Evolutionary conservation across 2,888 invertebrate genomes (phyloP).

Genomic region (Cotesia congregata): DNA sequence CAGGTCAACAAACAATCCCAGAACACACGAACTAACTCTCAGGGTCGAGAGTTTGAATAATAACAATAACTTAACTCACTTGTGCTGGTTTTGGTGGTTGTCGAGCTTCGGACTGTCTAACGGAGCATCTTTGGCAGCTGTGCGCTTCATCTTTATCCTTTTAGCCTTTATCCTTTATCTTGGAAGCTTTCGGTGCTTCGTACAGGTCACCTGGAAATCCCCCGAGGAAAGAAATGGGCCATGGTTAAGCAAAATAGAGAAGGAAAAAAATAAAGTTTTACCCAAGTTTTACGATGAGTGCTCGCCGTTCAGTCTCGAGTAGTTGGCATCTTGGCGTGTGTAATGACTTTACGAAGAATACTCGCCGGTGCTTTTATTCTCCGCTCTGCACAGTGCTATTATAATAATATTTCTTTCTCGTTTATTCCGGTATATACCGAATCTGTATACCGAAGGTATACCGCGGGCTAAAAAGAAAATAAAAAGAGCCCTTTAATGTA

Average conservation of each 20-base stretch:
- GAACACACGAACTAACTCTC: conserved; percentile 31
- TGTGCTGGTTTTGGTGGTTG: neutral
- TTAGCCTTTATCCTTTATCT: neutral
- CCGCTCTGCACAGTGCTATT: neutral
- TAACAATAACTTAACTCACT: conserved; percentile 2
- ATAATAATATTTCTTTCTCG: too few species aligned
- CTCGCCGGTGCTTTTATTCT: conserved; percentile 20
- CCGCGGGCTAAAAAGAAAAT: neutral
- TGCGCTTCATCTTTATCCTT: neutral
- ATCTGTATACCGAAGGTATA: too few species aligned
- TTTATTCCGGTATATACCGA: too few species aligned
- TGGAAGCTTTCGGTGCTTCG: neutral
- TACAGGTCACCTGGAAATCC: neutral
- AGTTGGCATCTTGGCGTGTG: conserved; percentile 26
- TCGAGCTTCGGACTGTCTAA: neutral
- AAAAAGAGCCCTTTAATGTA: conserved; percentile 12
- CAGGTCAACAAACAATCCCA: conserved; percentile 47
- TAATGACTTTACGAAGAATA: conserved; percentile 35
- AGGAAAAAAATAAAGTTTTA: conserved; percentile 9
- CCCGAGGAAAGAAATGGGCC: conserved; percentile 8
- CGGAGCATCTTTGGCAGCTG: neutral
- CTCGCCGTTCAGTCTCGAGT: conserved; percentile 10
- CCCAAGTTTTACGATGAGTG: conserved; percentile 9
- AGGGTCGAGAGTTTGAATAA: conserved; percentile 42
- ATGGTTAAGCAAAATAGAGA: conserved; percentile 8